Evolutionary conservation across 2,113 vertebrate species (phyloP).

Genomic region (Tupaia tana): DNA sequence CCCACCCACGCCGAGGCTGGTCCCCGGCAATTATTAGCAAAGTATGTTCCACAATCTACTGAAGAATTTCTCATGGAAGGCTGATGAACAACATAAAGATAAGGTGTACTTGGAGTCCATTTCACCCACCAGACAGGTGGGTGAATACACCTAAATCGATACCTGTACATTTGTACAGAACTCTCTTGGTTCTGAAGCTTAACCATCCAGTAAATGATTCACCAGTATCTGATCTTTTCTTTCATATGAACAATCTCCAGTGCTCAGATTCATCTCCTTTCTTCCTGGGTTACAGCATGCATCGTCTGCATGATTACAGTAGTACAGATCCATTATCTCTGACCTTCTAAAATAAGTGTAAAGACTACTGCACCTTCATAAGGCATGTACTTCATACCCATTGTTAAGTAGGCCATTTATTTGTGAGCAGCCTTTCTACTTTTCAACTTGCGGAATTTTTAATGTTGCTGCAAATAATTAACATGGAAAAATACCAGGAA

Average conservation of each 20-base stretch:
- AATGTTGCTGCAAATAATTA: constrained; percentile 43
- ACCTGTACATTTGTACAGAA: background rate
- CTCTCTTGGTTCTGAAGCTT: background rate
- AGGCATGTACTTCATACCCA: background rate
- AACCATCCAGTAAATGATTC: background rate
- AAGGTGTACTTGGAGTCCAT: background rate
- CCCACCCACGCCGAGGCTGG: too few species aligned
- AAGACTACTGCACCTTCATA: background rate
- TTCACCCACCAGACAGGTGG: background rate
- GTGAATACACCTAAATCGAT: background rate
- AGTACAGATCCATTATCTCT: constrained; percentile 31
- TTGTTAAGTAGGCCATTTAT: background rate
- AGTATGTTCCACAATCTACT: background rate
- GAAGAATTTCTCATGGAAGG: background rate
- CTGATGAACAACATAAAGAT: background rate
- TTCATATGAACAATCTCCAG: background rate
- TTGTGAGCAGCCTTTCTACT: background rate
- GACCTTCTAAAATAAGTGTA: constrained; percentile 44
- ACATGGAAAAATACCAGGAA: constrained; percentile 7
- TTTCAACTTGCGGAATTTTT: constrained; percentile 21
- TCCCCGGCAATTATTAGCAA: too few species aligned
- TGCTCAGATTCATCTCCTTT: background rate
- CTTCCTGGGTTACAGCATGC: background rate
- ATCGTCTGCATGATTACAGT: background rate
- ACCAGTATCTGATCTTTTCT: constrained; percentile 25